A percentile compares a stretch with the other conserved stretches of the same genome.
Conservation (phyloP, 64 coral and sea anemone genomes). For the Actinia equina region DNA sequence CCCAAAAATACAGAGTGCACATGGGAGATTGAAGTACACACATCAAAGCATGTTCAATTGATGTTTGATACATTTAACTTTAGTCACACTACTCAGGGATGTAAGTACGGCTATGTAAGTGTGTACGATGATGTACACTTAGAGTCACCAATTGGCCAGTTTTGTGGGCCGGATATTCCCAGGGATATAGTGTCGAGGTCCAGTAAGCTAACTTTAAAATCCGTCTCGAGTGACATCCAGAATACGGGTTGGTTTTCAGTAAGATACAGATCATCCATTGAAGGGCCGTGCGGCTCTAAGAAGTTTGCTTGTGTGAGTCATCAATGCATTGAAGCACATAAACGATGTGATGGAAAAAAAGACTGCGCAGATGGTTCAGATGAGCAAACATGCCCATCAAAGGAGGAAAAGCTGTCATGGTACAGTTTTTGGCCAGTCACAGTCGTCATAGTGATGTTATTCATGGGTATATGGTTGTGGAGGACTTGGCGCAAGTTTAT, state of each 20-base stretch:
- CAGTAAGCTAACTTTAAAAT: slow-evolving; percentile 49
- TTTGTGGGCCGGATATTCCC: slow-evolving; percentile 55
- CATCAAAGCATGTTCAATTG: slow-evolving; percentile 55
- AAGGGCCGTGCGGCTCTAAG: slow-evolving; percentile 49
- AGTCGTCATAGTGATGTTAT: slow-evolving; percentile 64
- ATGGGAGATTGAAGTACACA: slow-evolving; percentile 82
- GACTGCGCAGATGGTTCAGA: slow-evolving; percentile 86
- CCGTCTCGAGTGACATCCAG: slow-evolving; percentile 30
- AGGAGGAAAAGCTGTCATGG: slow-evolving; percentile 49
- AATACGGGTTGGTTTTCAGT: slow-evolving; percentile 81
- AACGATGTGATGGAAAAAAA: slow-evolving; percentile 45
- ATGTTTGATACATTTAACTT: slow-evolving; percentile 83
- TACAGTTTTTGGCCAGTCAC: slow-evolving; percentile 90
- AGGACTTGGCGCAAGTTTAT: slow-evolving; percentile 84
- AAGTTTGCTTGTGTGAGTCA: slow-evolving; percentile 68
- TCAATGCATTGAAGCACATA: slow-evolving; percentile 45
- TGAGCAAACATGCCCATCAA: slow-evolving; percentile 65
- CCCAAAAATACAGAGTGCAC: slow-evolving; percentile 61
- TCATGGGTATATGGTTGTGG: slow-evolving; percentile 93
- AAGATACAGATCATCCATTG: slow-evolving; percentile 30
- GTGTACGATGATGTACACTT: slow-evolving; percentile 69
- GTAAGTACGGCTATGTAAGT: slow-evolving; percentile 60
- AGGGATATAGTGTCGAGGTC: slow-evolving; percentile 63
- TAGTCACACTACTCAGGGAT: slow-evolving; percentile 28
- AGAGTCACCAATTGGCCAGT: slow-evolving; percentile 56